A percentile compares a stretch with the other conserved stretches of the same genome.
Conservation (phyloP, 1,140 invertebrate species). For the Rhynchophorus ferrugineus region DNA sequence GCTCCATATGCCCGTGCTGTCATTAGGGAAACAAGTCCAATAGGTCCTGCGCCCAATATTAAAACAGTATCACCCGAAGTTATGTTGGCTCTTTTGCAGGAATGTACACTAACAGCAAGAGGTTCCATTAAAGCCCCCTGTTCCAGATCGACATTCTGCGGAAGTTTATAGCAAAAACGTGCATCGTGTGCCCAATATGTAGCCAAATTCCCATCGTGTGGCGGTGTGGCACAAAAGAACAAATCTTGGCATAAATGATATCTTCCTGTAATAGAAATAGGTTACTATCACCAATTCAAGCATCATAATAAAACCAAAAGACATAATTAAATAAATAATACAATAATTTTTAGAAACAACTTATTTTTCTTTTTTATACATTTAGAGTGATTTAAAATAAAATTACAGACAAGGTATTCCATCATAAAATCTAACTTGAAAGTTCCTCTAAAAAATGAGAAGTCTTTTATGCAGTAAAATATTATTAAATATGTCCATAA, state of each 20-base stretch:
- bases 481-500: no score
- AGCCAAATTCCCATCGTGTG: conserved; percentile 73
- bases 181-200: conserved; percentile 82
- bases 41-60: conserved; percentile 84
- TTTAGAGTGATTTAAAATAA: no score
- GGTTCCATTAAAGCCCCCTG: conserved; percentile 91
- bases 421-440: no score
- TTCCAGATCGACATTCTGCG: conserved; percentile 78
- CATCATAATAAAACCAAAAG: no score
- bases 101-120: conserved; percentile 87
- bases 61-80: conserved; percentile 68
- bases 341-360: no score
- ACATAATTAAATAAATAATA: no score
- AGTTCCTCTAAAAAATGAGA: no score
- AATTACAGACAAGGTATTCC: no score
- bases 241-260: conserved; percentile 90
- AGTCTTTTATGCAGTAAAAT: no score
- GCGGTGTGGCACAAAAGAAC: conserved; percentile 83
- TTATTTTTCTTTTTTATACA: no score
- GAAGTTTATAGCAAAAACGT: conserved; percentile 88
- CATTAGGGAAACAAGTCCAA: conserved; percentile 79
- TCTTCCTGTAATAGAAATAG: conserved; percentile 28
- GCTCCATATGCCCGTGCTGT: conserved; percentile 86
- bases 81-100: conserved; percentile 71
- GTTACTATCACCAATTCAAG: no score